These are phyloP conservation scores for Hylia prasina DNA, from an alignment of 2,113 vertebrate species.

Conservation along the genomic window DNA sequence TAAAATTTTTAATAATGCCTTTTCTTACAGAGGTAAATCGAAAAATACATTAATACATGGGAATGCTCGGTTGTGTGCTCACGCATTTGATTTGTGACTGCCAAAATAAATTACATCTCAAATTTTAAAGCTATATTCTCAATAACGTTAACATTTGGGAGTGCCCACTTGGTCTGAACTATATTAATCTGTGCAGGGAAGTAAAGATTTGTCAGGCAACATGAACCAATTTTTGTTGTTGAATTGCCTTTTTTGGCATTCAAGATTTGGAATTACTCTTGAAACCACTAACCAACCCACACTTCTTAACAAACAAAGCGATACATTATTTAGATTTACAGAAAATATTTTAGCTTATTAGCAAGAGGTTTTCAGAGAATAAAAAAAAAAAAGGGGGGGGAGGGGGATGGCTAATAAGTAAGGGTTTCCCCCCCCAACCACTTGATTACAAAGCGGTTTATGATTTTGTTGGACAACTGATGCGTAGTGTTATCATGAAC, in stretches of 20 bases:
- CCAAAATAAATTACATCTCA: not conserved
- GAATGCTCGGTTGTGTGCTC: not conserved
- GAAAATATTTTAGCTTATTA: conserved; percentile 10
- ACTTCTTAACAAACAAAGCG: conserved; percentile 29
- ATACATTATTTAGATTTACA: not conserved
- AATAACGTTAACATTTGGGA: not conserved
- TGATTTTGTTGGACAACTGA: not conserved
- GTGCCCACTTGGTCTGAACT: not conserved
- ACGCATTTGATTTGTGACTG: not conserved
- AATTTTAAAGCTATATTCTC: not conserved
- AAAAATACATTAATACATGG: not conserved
- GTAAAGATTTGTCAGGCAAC: not conserved
- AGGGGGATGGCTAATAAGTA: not conserved
- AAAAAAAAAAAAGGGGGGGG: not conserved
- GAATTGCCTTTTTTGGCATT: conserved; percentile 17
- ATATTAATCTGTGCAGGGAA: not conserved
- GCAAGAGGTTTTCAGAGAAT: not conserved
- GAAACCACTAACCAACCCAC: conserved; percentile 28
- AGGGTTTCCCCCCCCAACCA: not conserved
- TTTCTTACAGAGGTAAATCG: not conserved
- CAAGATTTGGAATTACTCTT: conserved; percentile 4
- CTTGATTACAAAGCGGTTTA: not conserved
- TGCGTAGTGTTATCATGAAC: not conserved
- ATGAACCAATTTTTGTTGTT: conserved; percentile 5
- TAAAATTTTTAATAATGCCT: not conserved